Percentiles rank a stretch among this genome's conserved stretches.
phyloP scores from a whole-genome alignment of 2,797 vertebrate genomes.

The Dromococcyx pavoninus region DNA sequence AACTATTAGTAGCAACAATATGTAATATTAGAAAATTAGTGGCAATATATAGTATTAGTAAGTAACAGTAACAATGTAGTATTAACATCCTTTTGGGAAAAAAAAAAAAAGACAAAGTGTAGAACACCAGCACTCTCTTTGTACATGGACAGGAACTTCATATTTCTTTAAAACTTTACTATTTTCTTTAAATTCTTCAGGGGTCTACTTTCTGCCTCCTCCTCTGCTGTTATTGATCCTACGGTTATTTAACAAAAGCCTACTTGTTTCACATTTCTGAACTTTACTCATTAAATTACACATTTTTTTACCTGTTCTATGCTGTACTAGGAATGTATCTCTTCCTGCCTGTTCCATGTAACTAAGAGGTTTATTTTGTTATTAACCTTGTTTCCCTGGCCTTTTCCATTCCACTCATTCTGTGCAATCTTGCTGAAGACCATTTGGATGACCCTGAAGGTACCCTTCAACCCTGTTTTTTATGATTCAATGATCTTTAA shows the following conservation, averaged over 20 bases:
- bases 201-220: not conserved
- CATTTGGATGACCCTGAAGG: not conserved
- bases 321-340: not conserved
- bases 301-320: not conserved
- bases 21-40: not conserved
- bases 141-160: not conserved
- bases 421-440: not conserved
- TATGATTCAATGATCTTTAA: not conserved
- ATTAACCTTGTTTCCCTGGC: not conserved
- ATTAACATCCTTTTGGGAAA: not conserved
- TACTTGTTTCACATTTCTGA: not conserved
- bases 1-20: not conserved
- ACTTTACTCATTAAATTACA: not conserved
- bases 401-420: not conserved
- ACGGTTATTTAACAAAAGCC: not conserved
- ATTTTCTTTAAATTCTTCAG: not conserved
- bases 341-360: not conserved
- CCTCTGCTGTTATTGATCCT: not conserved
- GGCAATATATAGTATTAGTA: not conserved
- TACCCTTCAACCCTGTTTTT: not conserved
- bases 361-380: not conserved
- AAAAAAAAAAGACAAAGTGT: not conserved
- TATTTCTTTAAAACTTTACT: not conserved
- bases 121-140: not conserved
- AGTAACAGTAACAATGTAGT: not conserved